A percentile compares a stretch with the other conserved stretches of the same genome.
Conservation (phyloP, 2,113 vertebrate species). For the Aspiorhynchus laticeps region DNA sequence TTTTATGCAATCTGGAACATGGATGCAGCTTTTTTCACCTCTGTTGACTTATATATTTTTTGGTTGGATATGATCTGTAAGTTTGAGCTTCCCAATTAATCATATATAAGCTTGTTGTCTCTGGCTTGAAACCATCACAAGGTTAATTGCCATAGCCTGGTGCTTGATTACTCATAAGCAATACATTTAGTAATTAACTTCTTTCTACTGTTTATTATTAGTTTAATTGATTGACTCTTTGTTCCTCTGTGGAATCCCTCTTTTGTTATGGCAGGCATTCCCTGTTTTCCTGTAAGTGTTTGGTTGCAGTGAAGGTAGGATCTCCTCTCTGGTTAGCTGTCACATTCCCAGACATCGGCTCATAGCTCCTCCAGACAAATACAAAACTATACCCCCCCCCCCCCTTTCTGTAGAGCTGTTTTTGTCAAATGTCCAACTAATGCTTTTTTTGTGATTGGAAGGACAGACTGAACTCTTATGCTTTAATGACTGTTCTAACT, state of each 20-base stretch:
- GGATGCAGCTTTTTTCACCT: background rate
- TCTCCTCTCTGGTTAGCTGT: slow-evolving; percentile 46
- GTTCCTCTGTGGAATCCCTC: background rate
- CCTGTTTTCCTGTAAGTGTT: slow-evolving; percentile 68
- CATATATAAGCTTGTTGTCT: background rate
- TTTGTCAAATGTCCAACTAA: slow-evolving; percentile 12
- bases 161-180: background rate
- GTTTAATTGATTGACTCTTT: background rate
- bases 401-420: background rate
- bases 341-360: slow-evolving; percentile 79
- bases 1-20: background rate
- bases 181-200: background rate
- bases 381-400: slow-evolving; percentile 32
- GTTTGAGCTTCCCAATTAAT: background rate
- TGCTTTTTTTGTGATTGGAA: slow-evolving; percentile 42
- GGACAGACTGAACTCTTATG: slow-evolving; percentile 34
- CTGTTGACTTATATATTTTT: background rate
- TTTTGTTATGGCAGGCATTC: background rate
- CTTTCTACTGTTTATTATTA: background rate
- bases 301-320: slow-evolving; percentile 66
- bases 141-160: background rate
- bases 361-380: slow-evolving; percentile 61
- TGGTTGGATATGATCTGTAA: slow-evolving; percentile 1
- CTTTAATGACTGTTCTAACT: slow-evolving; percentile 17
- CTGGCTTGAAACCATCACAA: background rate